A percentile compares a stretch with the other conserved stretches of the same genome.
phyloP scores from a whole-genome alignment of 1,140 invertebrate genomes.

The Chymomyza costata region DNA sequence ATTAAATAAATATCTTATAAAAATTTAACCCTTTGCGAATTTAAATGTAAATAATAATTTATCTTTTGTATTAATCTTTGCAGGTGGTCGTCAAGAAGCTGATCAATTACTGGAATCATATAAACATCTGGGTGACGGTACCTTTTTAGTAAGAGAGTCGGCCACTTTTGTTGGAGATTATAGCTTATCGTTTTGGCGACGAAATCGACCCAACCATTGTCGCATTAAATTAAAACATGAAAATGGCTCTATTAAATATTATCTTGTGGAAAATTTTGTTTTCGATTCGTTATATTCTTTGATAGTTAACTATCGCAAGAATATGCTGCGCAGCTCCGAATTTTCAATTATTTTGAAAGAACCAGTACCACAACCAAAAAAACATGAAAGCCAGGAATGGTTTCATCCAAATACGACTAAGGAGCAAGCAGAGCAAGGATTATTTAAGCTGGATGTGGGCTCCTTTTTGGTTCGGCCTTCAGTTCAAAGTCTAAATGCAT shows the following conservation, averaged over 20 bases:
- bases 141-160: slow-evolving; percentile 95
- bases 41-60: no score
- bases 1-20: neutral
- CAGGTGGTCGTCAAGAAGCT: slow-evolving; percentile 82
- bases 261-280: slow-evolving; percentile 89
- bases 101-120: slow-evolving; percentile 84
- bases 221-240: slow-evolving; percentile 93
- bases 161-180: slow-evolving; percentile 98
- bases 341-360: slow-evolving; percentile 91
- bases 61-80: neutral
- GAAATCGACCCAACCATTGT: slow-evolving; percentile 93
- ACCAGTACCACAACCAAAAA: slow-evolving; percentile 95
- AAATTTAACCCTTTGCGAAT: neutral
- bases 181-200: slow-evolving; percentile 94
- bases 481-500: slow-evolving; percentile 89
- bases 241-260: slow-evolving; percentile 91
- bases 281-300: slow-evolving; percentile 96
- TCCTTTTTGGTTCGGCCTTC: slow-evolving; percentile 93
- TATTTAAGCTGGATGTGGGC: slow-evolving; percentile 89
- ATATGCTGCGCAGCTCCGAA: slow-evolving; percentile 91
- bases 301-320: slow-evolving; percentile 92
- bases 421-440: slow-evolving; percentile 89
- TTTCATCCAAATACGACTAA: slow-evolving; percentile 89
- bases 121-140: slow-evolving; percentile 93
- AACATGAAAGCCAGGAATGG: slow-evolving; percentile 96